Conservation (phyloP, 53 echinoderm and acorn worm species). For the Hippasteria phrygiana region DNA sequence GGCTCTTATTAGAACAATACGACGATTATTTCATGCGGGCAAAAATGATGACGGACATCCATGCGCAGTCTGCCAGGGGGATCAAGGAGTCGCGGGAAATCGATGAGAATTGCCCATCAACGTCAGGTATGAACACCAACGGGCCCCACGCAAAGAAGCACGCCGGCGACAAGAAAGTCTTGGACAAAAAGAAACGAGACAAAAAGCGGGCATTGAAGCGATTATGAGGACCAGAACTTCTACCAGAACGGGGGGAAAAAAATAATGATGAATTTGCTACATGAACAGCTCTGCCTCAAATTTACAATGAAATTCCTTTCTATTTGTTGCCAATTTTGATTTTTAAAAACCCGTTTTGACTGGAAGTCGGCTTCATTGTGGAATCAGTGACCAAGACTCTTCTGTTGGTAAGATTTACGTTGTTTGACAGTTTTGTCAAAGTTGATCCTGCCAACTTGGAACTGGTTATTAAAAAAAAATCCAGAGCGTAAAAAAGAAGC, state of each 20-base stretch:
- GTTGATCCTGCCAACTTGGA: no score
- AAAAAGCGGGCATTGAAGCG: conserved; percentile 95
- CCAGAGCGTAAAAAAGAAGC: no score
- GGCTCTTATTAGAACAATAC: conserved; percentile 93
- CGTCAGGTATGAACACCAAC: conserved; percentile 66
- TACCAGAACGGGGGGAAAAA: not conserved
- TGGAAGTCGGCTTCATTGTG: no score
- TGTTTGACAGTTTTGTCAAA: no score
- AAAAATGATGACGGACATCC: conserved; percentile 99
- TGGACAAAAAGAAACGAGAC: conserved; percentile 95
- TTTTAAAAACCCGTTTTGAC: not conserved
- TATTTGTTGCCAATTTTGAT: not conserved
- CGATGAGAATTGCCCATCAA: conserved; percentile 85
- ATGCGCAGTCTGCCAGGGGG: conserved; percentile 79
- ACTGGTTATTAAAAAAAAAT: no score
- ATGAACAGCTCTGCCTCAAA: conserved; percentile 9
- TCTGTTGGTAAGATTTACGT: no score
- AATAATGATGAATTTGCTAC: not conserved
- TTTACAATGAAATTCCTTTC: not conserved
- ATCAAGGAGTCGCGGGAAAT: conserved; percentile 81
- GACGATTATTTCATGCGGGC: conserved; percentile 93
- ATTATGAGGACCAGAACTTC: conserved; percentile 78
- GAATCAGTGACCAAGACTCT: no score
- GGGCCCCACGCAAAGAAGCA: conserved; percentile 94
- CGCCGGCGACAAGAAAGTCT: conserved; percentile 96